A percentile compares a stretch with the other conserved stretches of the same genome.
Conservation (phyloP, 2,797 vertebrate species). For the Leptatherina wallacei region DNA sequence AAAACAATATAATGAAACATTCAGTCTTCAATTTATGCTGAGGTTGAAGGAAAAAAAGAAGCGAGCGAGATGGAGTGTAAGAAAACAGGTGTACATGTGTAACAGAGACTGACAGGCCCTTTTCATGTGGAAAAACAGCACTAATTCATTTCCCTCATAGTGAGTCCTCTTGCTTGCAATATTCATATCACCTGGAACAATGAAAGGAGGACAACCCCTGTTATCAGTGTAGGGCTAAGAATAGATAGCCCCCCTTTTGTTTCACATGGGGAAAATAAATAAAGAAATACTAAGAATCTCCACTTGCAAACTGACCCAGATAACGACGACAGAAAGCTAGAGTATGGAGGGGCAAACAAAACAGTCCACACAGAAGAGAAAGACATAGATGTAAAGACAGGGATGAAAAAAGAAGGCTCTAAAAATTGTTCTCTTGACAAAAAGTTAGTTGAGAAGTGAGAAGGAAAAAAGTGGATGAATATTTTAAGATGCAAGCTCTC, state of each 20-base stretch:
- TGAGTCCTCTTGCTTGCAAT: constrained; percentile 68
- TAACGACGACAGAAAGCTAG: constrained; percentile 66
- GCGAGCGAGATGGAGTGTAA: constrained; percentile 7
- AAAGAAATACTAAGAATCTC: constrained; percentile 58
- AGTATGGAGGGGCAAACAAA: constrained; percentile 72
- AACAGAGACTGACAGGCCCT: constrained; percentile 67
- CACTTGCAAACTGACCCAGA: constrained; percentile 77
- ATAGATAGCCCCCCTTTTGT: constrained; percentile 65
- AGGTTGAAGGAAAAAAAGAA: constrained; percentile 56
- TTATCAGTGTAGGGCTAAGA: constrained; percentile 58
- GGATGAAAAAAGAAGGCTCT: constrained; percentile 22
- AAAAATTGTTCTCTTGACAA: constrained; percentile 72
- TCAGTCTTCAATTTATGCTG: constrained; percentile 73
- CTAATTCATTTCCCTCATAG: constrained; percentile 65
- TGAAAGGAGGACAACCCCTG: constrained; percentile 71
- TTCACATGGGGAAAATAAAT: constrained; percentile 17
- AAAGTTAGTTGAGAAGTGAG: constrained; percentile 74
- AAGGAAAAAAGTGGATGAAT: constrained; percentile 62
- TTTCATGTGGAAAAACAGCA: constrained; percentile 73
- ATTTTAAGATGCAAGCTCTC: constrained; percentile 74
- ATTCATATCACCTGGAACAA: constrained; percentile 74
- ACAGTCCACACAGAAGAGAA: constrained; percentile 56
- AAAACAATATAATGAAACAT: constrained; percentile 76
- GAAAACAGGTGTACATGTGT: constrained; percentile 61
- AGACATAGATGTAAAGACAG: constrained; percentile 32